Percentiles rank a stretch among this genome's conserved stretches.
Evolutionary conservation across 2,113 vertebrate species (phyloP).

Genomic region (Anolis sagrei): DNA sequence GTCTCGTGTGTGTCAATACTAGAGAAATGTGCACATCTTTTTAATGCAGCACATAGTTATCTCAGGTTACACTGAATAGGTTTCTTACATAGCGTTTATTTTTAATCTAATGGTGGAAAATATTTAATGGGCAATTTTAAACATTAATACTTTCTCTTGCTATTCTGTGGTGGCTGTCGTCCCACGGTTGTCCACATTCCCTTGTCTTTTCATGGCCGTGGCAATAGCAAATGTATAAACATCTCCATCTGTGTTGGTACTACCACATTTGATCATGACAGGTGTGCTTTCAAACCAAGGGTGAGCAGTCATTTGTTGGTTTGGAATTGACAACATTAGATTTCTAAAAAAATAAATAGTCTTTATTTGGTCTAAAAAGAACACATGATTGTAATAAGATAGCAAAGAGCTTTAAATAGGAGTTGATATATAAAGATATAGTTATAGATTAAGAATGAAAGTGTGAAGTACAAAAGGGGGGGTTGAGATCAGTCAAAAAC

Average conservation of each 20-base stretch:
- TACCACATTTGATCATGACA: background rate
- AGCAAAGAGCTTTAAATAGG: no score
- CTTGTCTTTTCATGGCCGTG: background rate
- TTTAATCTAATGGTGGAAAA: slow-evolving; percentile 22
- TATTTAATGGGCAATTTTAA: slow-evolving; percentile 15
- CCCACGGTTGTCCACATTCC: background rate
- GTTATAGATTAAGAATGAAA: no score
- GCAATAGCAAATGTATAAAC: background rate
- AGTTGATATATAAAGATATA: no score
- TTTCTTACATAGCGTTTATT: background rate
- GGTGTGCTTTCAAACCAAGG: background rate
- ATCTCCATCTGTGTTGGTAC: background rate
- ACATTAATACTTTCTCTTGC: slow-evolving; percentile 4
- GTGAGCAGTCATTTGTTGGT: no score
- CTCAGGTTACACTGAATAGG: background rate
- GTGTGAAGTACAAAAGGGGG: no score
- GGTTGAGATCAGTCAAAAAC: no score
- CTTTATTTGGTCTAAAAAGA: no score
- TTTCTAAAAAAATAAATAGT: no score
- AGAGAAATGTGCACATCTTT: background rate
- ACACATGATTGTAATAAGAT: no score
- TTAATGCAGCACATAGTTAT: background rate
- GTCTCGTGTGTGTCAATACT: background rate
- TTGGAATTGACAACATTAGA: no score
- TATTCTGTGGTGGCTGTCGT: background rate